Percentiles rank a stretch among this genome's conserved stretches.
Conservation (phyloP, 53 echinoderm and acorn worm species). For the Crossaster papposus region DNA sequence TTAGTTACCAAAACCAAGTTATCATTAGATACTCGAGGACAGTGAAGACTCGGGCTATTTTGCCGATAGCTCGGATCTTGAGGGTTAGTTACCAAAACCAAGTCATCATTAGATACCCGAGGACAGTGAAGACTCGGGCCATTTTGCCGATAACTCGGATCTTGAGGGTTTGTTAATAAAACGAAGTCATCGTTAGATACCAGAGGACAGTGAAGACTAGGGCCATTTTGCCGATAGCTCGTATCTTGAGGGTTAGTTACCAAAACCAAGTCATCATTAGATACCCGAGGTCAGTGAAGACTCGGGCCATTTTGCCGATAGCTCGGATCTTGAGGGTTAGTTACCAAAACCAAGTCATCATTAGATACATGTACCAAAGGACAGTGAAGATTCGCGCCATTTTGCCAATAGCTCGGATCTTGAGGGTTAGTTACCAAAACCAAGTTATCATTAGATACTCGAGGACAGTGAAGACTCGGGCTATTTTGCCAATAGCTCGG, state of each 20-base stretch:
- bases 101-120: constrained; percentile 76
- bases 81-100: too few species aligned
- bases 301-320: constrained; percentile 99
- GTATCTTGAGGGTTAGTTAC: too few species aligned
- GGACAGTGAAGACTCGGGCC: constrained; percentile 98
- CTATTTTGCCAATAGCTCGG: constrained; percentile 99
- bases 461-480: constrained; percentile 98
- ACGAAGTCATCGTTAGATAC: constrained; percentile 63
- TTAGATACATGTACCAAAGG: constrained; percentile 87
- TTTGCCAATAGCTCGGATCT: constrained; percentile 99
- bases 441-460: constrained; percentile 71
- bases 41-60: constrained; percentile 97
- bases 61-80: constrained; percentile 99
- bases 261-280: too few species aligned
- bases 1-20: too few species aligned
- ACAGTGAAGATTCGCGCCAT: constrained; percentile 99
- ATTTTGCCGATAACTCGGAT: constrained; percentile 99
- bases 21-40: background rate
- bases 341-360: too few species aligned
- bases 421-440: too few species aligned
- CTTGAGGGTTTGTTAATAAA: too few species aligned
- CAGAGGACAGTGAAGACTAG: constrained; percentile 99
- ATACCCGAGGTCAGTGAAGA: constrained; percentile 99
- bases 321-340: constrained; percentile 99
- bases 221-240: constrained; percentile 99